phyloP scores from a whole-genome alignment of 2,113 vertebrate species.

The Calidris pugnax region DNA sequence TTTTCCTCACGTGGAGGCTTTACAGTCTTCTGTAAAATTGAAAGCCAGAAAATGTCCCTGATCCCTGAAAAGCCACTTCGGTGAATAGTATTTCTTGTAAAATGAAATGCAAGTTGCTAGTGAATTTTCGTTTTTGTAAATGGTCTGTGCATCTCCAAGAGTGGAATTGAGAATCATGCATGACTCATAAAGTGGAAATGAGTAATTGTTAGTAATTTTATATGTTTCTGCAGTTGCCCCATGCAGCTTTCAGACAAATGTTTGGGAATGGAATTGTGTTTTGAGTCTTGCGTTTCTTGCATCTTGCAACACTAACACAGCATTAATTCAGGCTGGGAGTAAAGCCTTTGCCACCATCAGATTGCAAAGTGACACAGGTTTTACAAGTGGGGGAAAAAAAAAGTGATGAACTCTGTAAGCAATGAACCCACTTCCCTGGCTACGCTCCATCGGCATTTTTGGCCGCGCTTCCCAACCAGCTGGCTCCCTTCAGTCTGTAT shows the following conservation, averaged over 20 bases:
- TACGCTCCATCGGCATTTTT: background rate
- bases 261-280: background rate
- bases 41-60: background rate
- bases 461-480: background rate
- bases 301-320: background rate
- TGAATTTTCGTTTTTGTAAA: background rate
- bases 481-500: slow-evolving; percentile 36
- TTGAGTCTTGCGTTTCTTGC: background rate
- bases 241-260: background rate
- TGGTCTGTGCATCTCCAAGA: background rate
- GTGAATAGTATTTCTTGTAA: background rate
- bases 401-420: background rate
- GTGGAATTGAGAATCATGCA: background rate
- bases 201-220: background rate
- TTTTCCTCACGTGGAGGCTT: background rate
- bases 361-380: background rate
- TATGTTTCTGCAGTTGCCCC: background rate
- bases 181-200: background rate
- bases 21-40: background rate
- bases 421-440: slow-evolving; percentile 24
- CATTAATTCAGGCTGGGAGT: background rate
- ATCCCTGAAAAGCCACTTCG: background rate
- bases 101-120: background rate
- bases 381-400: background rate
- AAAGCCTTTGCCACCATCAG: background rate